Percentiles rank a stretch among this genome's conserved stretches.
Conservation (phyloP, 2,113 vertebrate species). For the Eulemur macaco region DNA sequence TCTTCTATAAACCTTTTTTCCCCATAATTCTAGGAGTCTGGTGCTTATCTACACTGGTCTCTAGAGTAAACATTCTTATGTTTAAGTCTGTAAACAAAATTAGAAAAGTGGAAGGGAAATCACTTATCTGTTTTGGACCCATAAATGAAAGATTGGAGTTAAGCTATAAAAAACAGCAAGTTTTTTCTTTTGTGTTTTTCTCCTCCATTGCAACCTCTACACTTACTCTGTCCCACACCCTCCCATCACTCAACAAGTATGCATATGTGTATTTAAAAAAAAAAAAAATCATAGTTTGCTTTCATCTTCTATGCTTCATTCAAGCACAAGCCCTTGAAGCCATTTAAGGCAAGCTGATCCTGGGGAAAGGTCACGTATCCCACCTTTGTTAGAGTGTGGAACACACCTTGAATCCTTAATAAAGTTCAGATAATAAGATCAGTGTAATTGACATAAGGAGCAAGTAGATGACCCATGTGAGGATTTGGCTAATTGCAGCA, state of each 20-base stretch:
- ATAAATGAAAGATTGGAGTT: neutral
- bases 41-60: neutral
- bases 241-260: neutral
- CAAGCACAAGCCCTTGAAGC: neutral
- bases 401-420: conserved; percentile 2
- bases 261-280: neutral
- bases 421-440: conserved; percentile 35
- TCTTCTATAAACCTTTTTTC: neutral
- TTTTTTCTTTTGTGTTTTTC: neutral
- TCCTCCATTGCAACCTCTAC: neutral
- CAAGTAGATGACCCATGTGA: neutral
- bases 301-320: neutral
- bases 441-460: neutral
- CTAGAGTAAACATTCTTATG: neutral
- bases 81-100: conserved; percentile 20
- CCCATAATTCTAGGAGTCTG: neutral
- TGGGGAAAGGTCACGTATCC: neutral
- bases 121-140: neutral
- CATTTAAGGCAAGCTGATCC: neutral
- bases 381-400: neutral
- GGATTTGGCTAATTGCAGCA: neutral
- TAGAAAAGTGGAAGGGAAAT: conserved; percentile 27
- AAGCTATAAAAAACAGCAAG: neutral
- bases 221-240: neutral
- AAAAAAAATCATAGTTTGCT: neutral